Conservation (phyloP, 2,888 invertebrate species). For the Sesia bembeciformis region DNA sequence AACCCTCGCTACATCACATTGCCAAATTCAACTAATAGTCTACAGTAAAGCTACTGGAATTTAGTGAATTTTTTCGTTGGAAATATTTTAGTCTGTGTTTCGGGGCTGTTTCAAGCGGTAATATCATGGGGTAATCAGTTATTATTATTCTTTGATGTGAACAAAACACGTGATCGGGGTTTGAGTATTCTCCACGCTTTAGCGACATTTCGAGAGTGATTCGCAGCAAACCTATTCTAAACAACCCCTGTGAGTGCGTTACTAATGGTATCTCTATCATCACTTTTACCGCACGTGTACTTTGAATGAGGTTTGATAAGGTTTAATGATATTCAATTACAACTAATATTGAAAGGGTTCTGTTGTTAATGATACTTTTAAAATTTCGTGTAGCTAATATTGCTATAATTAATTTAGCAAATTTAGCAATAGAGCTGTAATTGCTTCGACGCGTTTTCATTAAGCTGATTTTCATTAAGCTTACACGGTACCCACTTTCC, state of each 20-base stretch:
- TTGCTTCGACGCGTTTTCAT: too few relatives aligned
- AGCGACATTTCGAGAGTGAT: slow-evolving; percentile 66
- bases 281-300: slow-evolving; percentile 48
- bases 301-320: slow-evolving; percentile 17
- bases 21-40: neutral
- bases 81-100: slow-evolving; percentile 21
- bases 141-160: slow-evolving; percentile 58
- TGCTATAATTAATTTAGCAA: too few relatives aligned
- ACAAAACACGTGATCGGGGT: slow-evolving; percentile 62
- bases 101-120: neutral
- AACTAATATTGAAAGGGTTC: neutral
- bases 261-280: slow-evolving; percentile 44
- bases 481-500: too few relatives aligned
- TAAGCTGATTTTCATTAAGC: too few relatives aligned
- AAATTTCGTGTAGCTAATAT: too few relatives aligned
- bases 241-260: slow-evolving; percentile 28
- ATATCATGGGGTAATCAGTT: neutral
- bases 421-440: too few relatives aligned
- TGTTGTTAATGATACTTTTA: neutral
- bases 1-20: slow-evolving; percentile 22
- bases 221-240: slow-evolving; percentile 39
- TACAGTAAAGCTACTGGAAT: slow-evolving; percentile 12
- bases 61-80: slow-evolving; percentile 3
- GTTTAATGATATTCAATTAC: slow-evolving; percentile 1
- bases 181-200: slow-evolving; percentile 57